A percentile compares a stretch with the other conserved stretches of the same genome.
Evolutionary conservation across 2,888 invertebrate genomes (phyloP).

Genomic region (Aphidoletes aphidimyza): DNA sequence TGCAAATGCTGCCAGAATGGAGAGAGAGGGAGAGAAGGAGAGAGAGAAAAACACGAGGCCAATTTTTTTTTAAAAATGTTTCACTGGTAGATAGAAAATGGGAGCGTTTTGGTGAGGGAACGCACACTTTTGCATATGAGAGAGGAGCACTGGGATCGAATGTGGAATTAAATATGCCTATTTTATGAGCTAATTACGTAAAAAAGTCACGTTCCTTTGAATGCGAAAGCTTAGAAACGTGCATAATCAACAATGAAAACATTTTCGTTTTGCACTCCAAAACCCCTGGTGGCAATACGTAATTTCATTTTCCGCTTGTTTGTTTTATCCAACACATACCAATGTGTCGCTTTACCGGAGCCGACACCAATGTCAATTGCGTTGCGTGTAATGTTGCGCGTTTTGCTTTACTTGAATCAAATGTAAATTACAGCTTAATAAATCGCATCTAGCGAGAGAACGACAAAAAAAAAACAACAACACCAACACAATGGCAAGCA

Average conservation of each 20-base stretch:
- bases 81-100: no score
- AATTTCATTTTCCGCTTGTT: conserved; percentile 45
- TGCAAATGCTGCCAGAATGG: not conserved
- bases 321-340: not conserved
- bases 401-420: conserved; percentile 48
- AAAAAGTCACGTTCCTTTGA: conserved; percentile 22
- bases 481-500: not conserved
- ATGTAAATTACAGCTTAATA: conserved; percentile 30
- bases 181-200: conserved; percentile 40
- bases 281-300: not conserved
- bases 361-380: not conserved
- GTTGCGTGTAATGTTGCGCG: not conserved
- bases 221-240: conserved; percentile 44
- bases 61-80: no score
- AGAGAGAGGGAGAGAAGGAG: not conserved
- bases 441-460: not conserved
- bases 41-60: not conserved
- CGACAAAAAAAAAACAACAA: no score
- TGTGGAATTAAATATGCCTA: conserved; percentile 42
- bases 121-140: no score
- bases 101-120: not conserved
- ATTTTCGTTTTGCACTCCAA: not conserved
- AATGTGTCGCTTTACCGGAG: not conserved
- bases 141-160: not conserved
- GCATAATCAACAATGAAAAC: conserved; percentile 49